Base-by-base conservation (phyloP, 2,797 vertebrate genomes). In the Atherinosoma microstoma region DNA sequence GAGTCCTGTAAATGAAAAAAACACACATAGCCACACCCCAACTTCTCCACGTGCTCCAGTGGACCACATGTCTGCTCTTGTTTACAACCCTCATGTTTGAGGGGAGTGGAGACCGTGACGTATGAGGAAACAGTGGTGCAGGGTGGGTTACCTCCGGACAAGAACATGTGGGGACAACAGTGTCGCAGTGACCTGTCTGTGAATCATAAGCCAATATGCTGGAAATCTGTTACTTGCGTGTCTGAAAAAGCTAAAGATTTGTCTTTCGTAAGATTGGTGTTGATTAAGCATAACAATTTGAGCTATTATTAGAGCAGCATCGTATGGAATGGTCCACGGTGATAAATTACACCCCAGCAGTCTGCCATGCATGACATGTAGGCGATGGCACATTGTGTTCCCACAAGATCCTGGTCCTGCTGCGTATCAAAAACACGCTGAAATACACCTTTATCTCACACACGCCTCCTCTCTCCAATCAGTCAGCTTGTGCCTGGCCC, bases 111-210 rank as follows among this genome's bases (percentile, higher is more conserved):
- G 42, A 34, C 2, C 4, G 9, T 92, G 86, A 93, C 89, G 90
- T 91, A 85, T 69, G 61, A 76, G 90, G 91, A 91, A 91, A 66
- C 78, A 22, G 58, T 64, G 83, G 75, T n/a, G 84, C 75, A 85
- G 64, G 74, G 62, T 73, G 78, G 75, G 80, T 86, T 80, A 84
- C 12, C 75, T 80, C 69, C 60, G 77, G 76, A 73, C 75, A 73
- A 67, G 87, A 85, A 88, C 85, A 82, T 77, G 81, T 80, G 84
- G 78, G 79, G 74, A 85, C 87, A 81, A 64, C 78, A 49, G 84
- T 91, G 92, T 92, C 91, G 84, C 90, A 90, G 89, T 90, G 90
- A 91, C 88, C 87, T 77, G 70, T 73, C 65, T 70, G 76, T 60
- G 57, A 56, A 67, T 63, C 58, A 58, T 15, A 12, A 60, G 20